Percentiles rank a stretch among this genome's conserved stretches.
Conservation (phyloP, 2,888 invertebrate species). For the Frankliniella fusca region DNA sequence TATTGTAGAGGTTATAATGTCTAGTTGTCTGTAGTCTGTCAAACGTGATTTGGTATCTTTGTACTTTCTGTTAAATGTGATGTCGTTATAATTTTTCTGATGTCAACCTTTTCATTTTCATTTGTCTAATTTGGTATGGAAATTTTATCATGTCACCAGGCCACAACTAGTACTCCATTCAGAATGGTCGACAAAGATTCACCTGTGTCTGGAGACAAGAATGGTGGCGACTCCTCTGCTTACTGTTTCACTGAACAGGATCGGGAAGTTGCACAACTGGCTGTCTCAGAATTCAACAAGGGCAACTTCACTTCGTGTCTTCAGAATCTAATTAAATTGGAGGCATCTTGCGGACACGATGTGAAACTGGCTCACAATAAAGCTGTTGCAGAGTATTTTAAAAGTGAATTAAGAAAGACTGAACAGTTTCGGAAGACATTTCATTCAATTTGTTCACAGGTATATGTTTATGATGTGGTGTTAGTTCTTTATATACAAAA, state of each 20-base stretch:
- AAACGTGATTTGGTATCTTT: too few relatives aligned
- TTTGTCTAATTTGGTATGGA: not conserved
- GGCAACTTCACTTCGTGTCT: constrained; percentile 47
- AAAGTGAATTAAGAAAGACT: constrained; percentile 66
- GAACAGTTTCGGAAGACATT: constrained; percentile 67
- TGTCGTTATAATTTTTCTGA: not conserved
- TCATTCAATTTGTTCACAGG: constrained; percentile 54
- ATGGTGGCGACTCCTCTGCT: constrained; percentile 40
- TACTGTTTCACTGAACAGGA: constrained; percentile 49
- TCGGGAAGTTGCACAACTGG: constrained; percentile 57
- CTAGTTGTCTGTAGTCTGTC: too few relatives aligned
- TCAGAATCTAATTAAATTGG: constrained; percentile 52
- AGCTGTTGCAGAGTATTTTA: constrained; percentile 76
- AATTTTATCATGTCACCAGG: not conserved
- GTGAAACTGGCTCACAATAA: constrained; percentile 77
- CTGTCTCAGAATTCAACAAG: constrained; percentile 57
- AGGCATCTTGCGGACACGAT: constrained; percentile 59
- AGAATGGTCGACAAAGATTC: constrained; percentile 2
- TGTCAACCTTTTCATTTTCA: not conserved
- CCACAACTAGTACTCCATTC: not conserved
- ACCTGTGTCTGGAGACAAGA: not conserved
- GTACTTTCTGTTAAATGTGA: too few relatives aligned
- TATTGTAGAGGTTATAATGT: too few relatives aligned
- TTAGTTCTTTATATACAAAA: too few relatives aligned
- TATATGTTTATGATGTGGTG: not conserved